These are phyloP conservation scores for Parazoanthus atlanticus DNA, from an alignment of 92 coral and sea anemone species.

Conservation along the genomic window DNA sequence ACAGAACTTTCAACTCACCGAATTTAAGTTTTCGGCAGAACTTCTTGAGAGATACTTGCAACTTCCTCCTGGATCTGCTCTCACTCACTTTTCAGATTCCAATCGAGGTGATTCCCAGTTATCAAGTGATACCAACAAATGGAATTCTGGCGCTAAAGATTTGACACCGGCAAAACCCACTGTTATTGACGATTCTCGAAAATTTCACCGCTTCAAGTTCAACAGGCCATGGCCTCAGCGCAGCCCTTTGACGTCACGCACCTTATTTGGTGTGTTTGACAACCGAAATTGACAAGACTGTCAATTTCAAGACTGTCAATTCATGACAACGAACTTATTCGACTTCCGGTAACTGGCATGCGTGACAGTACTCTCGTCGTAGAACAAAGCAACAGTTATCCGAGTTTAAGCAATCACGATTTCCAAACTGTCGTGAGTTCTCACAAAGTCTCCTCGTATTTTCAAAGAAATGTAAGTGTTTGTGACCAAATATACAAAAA, in stretches of 20 bases:
- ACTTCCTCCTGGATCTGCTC: slow-evolving; percentile 27
- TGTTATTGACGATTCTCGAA: slow-evolving; percentile 56
- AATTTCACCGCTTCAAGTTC: slow-evolving; percentile 72
- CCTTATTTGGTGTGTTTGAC: slow-evolving; percentile 82
- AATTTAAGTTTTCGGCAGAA: slow-evolving; percentile 38
- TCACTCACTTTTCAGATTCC: slow-evolving; percentile 21
- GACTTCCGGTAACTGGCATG: slow-evolving; percentile 61
- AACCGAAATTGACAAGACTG: slow-evolving; percentile 56
- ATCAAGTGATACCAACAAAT: slow-evolving; percentile 22
- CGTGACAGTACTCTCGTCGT: slow-evolving; percentile 6
- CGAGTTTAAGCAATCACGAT: background rate
- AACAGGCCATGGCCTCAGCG: slow-evolving; percentile 71
- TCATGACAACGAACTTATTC: slow-evolving; percentile 37
- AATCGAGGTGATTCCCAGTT: slow-evolving; percentile 36
- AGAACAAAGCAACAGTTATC: background rate
- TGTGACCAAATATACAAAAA: background rate
- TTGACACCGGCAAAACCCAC: slow-evolving; percentile 19
- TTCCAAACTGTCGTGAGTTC: background rate
- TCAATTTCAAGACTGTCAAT: slow-evolving; percentile 68
- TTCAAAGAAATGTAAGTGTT: background rate
- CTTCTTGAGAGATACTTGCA: slow-evolving; percentile 39
- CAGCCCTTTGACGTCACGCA: slow-evolving; percentile 86
- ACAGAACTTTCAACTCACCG: slow-evolving; percentile 64
- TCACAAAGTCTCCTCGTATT: background rate
- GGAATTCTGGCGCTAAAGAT: slow-evolving; percentile 39